phyloP scores from a whole-genome alignment of 2,797 vertebrate genomes.

The Urocyon cinereoargenteus region DNA sequence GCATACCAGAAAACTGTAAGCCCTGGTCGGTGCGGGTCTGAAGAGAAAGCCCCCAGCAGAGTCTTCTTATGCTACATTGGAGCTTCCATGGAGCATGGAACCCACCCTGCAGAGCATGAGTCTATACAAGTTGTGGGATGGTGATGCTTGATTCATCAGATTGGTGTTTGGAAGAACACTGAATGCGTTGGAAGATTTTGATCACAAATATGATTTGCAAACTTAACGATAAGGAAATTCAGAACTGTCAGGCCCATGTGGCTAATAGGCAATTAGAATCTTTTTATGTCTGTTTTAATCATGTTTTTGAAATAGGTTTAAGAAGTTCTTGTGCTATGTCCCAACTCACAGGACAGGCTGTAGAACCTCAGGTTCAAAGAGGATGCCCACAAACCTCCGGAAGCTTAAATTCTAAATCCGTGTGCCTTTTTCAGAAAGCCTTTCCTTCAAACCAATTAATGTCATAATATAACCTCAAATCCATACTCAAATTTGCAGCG shows the following conservation, averaged over 20 bases:
- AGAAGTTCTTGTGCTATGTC: background rate
- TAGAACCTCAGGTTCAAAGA: background rate
- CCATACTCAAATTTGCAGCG: background rate
- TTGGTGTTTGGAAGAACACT: background rate
- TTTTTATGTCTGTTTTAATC: constrained; percentile 36
- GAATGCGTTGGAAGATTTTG: background rate
- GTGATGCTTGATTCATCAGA: background rate
- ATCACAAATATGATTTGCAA: constrained; percentile 48
- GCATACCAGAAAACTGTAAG: constrained; percentile 90
- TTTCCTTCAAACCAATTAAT: background rate
- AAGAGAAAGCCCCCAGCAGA: constrained; percentile 38
- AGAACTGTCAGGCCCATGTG: background rate
- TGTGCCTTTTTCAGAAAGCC: background rate
- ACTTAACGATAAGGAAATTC: background rate
- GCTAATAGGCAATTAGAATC: background rate
- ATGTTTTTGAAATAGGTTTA: background rate
- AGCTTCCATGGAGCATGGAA: background rate
- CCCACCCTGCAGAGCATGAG: rapidly evolving
- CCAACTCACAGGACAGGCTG: background rate
- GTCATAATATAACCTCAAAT: background rate
- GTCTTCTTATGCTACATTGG: background rate
- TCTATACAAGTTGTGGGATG: background rate
- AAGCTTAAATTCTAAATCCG: background rate
- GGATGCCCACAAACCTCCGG: background rate
- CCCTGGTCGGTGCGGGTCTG: constrained; percentile 94